Base-by-base conservation (phyloP, 2,113 vertebrate genomes). In the Corythaixoides concolor region DNA sequence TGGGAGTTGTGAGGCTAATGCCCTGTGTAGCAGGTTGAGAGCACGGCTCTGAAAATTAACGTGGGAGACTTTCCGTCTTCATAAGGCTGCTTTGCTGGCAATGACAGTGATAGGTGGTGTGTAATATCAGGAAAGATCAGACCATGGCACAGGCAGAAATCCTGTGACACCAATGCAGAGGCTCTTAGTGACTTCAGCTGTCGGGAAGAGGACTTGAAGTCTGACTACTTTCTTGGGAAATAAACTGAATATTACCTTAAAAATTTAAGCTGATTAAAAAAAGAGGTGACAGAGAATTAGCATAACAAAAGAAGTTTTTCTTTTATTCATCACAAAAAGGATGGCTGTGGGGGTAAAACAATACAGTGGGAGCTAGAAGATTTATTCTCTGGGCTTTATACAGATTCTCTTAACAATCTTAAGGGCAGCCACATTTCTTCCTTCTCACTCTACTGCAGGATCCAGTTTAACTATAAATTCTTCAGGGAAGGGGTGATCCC, bases 1-100 rank as follows among this genome's bases (percentile, higher is more conserved):
- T 76, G 72, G 95, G 88, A 94, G 78, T 76, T 59, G 56, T 41
- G 90, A 94, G 45, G 77, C 67, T 95, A 80, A 92, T 85, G 87
- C 89, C 72, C 81, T 45, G 11, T 75, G 77, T 30, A 62, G 78
- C 74, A 77, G 63, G 58, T 63, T 88, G 81, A 88, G 50, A 94
- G 35, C 35, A 87, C 0, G 0, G 28, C 67, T 85, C 67, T 74
- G 70, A 85, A 91, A 91, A 95, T 94, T 87, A 91, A 76, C 63
- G 41, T 47, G n/a, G 66, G 56, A 94, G n/a, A 33, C 76, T 93
- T 85, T 94, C 74, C 78, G 55, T 95, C 93, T 94, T 92, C 89
- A 77, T 83, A 83, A 63, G 37, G 45, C 37, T 89, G 58, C 37
- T 87, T 72, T 81, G n/a, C 66, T 62, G 45, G 20, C 33, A 39